Percentiles rank a stretch among this genome's conserved stretches.
phyloP scores from a whole-genome alignment of 2,113 vertebrate genomes.

The Sitta europaea region DNA sequence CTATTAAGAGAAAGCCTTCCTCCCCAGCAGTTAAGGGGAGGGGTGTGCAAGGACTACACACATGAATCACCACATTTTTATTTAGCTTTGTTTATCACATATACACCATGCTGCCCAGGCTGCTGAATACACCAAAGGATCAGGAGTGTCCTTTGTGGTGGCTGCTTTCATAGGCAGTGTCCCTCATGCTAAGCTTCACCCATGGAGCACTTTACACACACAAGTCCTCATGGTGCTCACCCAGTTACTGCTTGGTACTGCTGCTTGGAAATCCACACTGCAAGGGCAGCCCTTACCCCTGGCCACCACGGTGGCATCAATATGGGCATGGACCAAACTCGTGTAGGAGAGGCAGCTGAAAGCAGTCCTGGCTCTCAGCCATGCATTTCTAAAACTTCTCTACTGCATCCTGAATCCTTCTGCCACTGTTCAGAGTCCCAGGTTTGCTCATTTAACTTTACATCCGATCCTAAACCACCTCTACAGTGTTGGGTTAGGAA shows the following conservation, averaged over 20 bases:
- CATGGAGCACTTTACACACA: fast-evolving
- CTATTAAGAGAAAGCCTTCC: not conserved
- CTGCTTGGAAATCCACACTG: not conserved
- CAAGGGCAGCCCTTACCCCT: not conserved
- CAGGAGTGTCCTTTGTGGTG: not conserved
- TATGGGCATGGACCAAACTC: not conserved
- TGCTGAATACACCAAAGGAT: not conserved
- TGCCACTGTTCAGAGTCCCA: not conserved
- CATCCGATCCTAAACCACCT: not conserved
- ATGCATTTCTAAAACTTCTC: not conserved
- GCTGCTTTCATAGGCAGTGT: not conserved
- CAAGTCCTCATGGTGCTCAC: not conserved
- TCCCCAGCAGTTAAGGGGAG: not conserved
- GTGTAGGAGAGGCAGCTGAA: not conserved
- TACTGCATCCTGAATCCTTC: not conserved
- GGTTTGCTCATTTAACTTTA: not conserved
- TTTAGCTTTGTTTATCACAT: not conserved
- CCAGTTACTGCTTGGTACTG: not conserved
- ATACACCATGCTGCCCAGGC: not conserved
- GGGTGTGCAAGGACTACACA: not conserved
- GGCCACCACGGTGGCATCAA: not conserved
- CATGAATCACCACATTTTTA: not conserved
- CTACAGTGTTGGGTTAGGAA: not conserved
- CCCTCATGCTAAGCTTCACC: not conserved
- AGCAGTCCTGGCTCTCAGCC: not conserved